Base-by-base conservation (phyloP, 2,888 invertebrate species). In the Alcis repandata region DNA sequence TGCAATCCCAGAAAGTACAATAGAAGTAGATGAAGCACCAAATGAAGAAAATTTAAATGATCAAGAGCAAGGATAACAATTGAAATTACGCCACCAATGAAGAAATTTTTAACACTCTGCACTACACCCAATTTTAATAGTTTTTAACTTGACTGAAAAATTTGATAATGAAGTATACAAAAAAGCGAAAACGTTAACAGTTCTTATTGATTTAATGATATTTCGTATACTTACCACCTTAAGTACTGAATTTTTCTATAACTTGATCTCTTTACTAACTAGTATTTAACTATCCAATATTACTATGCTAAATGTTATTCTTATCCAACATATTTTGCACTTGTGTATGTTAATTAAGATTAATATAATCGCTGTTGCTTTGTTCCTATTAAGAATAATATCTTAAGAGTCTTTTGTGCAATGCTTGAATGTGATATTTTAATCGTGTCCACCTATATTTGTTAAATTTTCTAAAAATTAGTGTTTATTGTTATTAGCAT, bases 381-480 rank as follows among this genome's bases (percentile, higher is more conserved):
- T 17, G 58, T 63, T 63, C 32, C 17, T 59, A 41, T 41, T 48
- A 10, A 33, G 1, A n/a, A 20, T 40, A 15, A 32, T 19, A 53
- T 48, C 1, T 40, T 20, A 13, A 19, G 46, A 13, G 54, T 38
- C 13, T 63, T 22, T 48, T 56, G 65, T 70, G 66, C 67, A 67
- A 68, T 65, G 70, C 67, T 68, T 70, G n/a, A 56, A 58, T 67
- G 68, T 70, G 70, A 59, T 66, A 56, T 8, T 48, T 56, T 59
- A 22, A n/a, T 15, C 45, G 1, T 45, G 17, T 36, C n/a, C 43
- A 45, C 13, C 13, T 10, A 36, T 46, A 19, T 41, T 49, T 41
- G 27, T 40, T 46, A 52, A 40, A 32, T 46, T 33, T 11, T 38
- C 38, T 15, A 43, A 40, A 40, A 32, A 17, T 32, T 27, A 45